Evolutionary conservation across 2,113 vertebrate species (phyloP).

Genomic region (Oncorhynchus mykiss): DNA sequence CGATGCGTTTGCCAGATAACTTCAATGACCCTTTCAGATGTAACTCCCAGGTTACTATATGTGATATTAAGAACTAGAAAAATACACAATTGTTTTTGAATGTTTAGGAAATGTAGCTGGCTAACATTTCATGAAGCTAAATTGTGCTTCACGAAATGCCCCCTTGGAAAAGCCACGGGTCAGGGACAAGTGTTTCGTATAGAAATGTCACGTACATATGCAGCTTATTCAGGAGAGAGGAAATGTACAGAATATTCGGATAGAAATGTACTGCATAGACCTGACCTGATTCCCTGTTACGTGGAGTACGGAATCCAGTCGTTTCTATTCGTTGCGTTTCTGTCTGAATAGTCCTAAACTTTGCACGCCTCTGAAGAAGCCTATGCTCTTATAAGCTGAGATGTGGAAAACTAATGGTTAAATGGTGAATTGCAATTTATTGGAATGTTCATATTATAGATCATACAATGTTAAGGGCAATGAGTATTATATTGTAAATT

Average conservation of each 20-base stretch:
- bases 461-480: slow-evolving; percentile 73
- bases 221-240: neutral
- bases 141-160: too few relatives aligned
- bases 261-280: neutral
- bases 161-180: too few relatives aligned
- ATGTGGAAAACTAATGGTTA: slow-evolving; percentile 47
- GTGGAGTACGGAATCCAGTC: neutral
- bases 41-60: neutral
- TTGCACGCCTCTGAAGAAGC: slow-evolving; percentile 13
- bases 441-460: slow-evolving; percentile 77
- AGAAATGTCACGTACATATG: neutral
- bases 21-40: too few relatives aligned
- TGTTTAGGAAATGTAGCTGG: too few relatives aligned
- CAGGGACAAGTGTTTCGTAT: neutral
- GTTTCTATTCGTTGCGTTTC: slow-evolving; percentile 20
- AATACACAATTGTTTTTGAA: too few relatives aligned
- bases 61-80: neutral
- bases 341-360: slow-evolving; percentile 9
- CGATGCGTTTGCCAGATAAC: too few relatives aligned
- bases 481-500: slow-evolving; percentile 83
- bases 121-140: too few relatives aligned
- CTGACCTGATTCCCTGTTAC: slow-evolving; percentile 1
- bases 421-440: slow-evolving; percentile 60
- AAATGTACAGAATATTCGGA: neutral
- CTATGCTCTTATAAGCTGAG: neutral